Percentiles rank a stretch among this genome's conserved stretches.
Conservation (phyloP, 2,797 vertebrate genomes). For the Spizella passerina region DNA sequence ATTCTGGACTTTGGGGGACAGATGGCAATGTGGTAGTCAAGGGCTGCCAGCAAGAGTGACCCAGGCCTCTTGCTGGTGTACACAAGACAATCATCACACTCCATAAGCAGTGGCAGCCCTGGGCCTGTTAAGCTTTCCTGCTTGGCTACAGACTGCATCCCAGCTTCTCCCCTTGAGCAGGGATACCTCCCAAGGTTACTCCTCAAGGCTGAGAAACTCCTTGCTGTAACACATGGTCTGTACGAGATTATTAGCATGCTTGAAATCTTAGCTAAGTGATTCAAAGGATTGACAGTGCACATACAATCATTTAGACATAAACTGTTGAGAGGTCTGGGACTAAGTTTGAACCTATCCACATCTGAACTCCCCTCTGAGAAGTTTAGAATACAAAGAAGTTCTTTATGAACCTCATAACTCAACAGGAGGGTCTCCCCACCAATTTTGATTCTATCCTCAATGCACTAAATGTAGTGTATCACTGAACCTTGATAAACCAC, state of each 20-base stretch:
- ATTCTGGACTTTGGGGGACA: not conserved
- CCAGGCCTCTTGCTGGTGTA: not conserved
- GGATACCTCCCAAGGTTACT: not conserved
- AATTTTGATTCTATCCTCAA: not conserved
- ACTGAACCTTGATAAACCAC: not conserved
- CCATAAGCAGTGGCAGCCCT: not conserved
- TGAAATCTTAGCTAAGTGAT: not conserved
- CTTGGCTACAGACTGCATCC: not conserved
- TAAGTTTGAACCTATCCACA: not conserved
- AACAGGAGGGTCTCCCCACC: not conserved
- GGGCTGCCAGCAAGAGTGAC: not conserved
- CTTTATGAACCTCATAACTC: not conserved
- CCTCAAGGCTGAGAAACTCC: not conserved
- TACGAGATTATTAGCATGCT: not conserved
- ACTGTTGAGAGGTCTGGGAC: not conserved
- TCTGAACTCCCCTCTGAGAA: not conserved
- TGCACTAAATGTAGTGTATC: not conserved
- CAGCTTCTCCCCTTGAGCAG: not conserved
- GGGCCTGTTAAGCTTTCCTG: not conserved
- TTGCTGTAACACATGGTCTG: not conserved
- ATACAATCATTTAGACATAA: not conserved
- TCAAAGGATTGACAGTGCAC: not conserved
- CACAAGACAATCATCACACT: not conserved
- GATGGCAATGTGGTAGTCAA: not conserved
- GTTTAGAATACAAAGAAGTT: not conserved